phyloP scores from a whole-genome alignment of 2,113 vertebrate genomes.

The Psophia crepitans region DNA sequence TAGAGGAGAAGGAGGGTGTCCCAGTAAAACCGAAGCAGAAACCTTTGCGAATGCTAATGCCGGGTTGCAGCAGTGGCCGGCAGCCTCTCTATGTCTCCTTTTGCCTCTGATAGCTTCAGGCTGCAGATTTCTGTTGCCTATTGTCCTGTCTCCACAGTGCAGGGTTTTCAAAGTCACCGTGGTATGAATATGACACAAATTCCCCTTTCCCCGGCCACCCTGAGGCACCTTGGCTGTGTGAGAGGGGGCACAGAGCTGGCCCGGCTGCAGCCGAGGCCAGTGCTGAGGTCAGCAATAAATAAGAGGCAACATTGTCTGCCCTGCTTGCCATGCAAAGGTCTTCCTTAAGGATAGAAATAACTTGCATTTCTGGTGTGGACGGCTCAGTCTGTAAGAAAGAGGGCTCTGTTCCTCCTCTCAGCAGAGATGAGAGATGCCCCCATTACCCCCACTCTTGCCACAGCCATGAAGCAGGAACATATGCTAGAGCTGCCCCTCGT shows the following conservation, averaged over 20 bases:
- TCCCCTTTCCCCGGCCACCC: constrained; percentile 70
- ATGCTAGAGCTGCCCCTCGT: background rate
- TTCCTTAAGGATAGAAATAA: constrained; percentile 80
- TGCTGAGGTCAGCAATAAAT: constrained; percentile 77
- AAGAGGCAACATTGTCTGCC: constrained; percentile 77
- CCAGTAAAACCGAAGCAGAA: constrained; percentile 41
- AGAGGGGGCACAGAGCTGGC: constrained; percentile 62
- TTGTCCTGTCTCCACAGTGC: constrained; percentile 70
- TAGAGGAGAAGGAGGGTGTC: background rate
- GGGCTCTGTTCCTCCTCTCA: constrained; percentile 69
- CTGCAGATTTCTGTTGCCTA: constrained; percentile 73
- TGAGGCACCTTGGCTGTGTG: constrained; percentile 67
- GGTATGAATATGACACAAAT: constrained; percentile 71
- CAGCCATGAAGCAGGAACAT: background rate
- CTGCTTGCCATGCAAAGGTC: constrained; percentile 59
- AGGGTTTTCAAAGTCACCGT: constrained; percentile 70
- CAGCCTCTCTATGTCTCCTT: constrained; percentile 30
- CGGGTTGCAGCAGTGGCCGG: background rate
- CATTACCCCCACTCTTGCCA: background rate
- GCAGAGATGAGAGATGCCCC: background rate
- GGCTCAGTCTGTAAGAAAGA: constrained; percentile 69
- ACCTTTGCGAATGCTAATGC: constrained; percentile 24
- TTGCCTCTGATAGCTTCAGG: constrained; percentile 55
- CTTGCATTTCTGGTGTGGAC: constrained; percentile 74
- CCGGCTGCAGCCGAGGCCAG: constrained; percentile 66